Evolutionary conservation across 2,888 invertebrate genomes (phyloP).

Genomic region (Nudaria mundana): DNA sequence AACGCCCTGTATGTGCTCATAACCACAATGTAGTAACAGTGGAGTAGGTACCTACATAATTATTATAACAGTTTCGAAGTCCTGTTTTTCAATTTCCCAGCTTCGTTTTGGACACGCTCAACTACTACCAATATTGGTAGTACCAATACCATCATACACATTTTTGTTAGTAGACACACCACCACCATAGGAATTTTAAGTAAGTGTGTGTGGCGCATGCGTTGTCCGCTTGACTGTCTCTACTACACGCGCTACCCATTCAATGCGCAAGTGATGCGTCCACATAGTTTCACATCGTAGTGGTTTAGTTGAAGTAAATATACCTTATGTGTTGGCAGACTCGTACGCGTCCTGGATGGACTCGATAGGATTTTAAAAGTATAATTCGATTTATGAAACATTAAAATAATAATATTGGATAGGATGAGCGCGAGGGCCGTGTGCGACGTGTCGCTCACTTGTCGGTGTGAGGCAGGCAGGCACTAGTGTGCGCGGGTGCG

Average conservation of each 20-base stretch:
- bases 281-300: slow-evolving; percentile 44
- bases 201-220: slow-evolving; percentile 74
- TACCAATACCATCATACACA: slow-evolving; percentile 40
- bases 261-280: slow-evolving; percentile 69
- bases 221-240: slow-evolving; percentile 53
- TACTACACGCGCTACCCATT: slow-evolving; percentile 68
- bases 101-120: slow-evolving; percentile 38
- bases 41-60: slow-evolving; percentile 9
- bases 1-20: not conserved
- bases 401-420: slow-evolving; percentile 71
- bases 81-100: slow-evolving; percentile 44
- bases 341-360: slow-evolving; percentile 52
- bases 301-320: slow-evolving; percentile 61
- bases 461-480: slow-evolving; percentile 35
- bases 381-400: slow-evolving; percentile 70
- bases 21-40: slow-evolving; percentile 4
- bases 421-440: slow-evolving; percentile 33
- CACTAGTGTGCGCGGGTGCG: slow-evolving; percentile 65
- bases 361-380: slow-evolving; percentile 72
- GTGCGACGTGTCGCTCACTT: slow-evolving; percentile 30
- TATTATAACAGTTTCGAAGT: slow-evolving; percentile 21
- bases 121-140: no score
- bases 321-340: slow-evolving; percentile 56
- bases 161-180: slow-evolving; percentile 39
- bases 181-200: slow-evolving; percentile 35